A percentile compares a stretch with the other conserved stretches of the same genome.
Evolutionary conservation across 1,140 invertebrate species (phyloP).

Genomic region (Listronotus oregonensis): DNA sequence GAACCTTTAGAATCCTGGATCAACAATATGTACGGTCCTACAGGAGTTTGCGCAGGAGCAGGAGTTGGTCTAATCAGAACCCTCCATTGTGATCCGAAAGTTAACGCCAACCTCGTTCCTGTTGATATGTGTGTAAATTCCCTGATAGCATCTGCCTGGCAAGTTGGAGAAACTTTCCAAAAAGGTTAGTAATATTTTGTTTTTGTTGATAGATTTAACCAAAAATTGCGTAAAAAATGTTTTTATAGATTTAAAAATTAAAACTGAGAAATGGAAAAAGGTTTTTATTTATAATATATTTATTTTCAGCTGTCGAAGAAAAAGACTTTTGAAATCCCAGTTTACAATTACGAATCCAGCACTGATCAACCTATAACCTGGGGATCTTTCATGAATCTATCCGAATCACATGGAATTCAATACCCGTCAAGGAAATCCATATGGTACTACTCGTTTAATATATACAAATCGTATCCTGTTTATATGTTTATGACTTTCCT

Average conservation of each 20-base stretch:
- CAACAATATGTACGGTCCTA: constrained; percentile 91
- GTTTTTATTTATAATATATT: too few relatives aligned
- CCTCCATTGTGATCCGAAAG: constrained; percentile 66
- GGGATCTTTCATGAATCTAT: constrained; percentile 43
- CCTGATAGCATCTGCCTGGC: constrained; percentile 66
- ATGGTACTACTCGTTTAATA: constrained; percentile 58
- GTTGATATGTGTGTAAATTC: constrained; percentile 86
- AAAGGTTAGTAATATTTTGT: constrained; percentile 19
- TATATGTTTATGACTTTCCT: constrained; percentile 58
- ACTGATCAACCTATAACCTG: constrained; percentile 65
- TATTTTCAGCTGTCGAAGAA: constrained; percentile 21
- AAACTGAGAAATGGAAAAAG: too few relatives aligned
- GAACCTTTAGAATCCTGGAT: constrained; percentile 82
- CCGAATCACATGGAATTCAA: constrained; percentile 28
- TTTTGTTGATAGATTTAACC: background rate
- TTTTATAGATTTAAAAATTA: too few relatives aligned
- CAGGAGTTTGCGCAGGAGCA: constrained; percentile 61
- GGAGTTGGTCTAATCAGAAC: constrained; percentile 75
- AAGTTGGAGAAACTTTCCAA: constrained; percentile 32
- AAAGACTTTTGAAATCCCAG: constrained; percentile 57
- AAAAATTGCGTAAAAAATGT: too few relatives aligned
- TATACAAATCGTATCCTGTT: constrained; percentile 57
- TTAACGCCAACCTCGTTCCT: constrained; percentile 82
- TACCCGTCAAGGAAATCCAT: constrained; percentile 44
- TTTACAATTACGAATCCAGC: constrained; percentile 75